Base-by-base conservation (phyloP, 1,140 invertebrate genomes). In the Anagrus nilaparvatae region DNA sequence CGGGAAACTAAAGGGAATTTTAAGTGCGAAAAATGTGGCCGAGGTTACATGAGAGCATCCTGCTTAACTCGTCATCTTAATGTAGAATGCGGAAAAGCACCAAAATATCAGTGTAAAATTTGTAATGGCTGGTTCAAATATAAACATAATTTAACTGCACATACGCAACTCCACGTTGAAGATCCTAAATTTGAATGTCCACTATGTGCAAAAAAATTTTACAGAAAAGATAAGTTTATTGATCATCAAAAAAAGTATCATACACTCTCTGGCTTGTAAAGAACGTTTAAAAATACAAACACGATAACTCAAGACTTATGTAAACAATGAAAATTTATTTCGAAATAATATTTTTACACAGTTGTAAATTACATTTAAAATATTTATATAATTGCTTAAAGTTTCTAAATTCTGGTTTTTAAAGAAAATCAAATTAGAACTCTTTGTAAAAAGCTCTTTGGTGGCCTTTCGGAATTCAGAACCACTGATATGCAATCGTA, bases 11-110 rank as follows among this genome's bases (percentile, higher is more conserved):
- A 53, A 34, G 54, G 55, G 35, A 51, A 49, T 13, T 61, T 58
- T 60, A 54, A 63, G 40, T 79, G 76, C 53, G 66, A 69, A 8
- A 73, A 70, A 30, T 76, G 75, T 53, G 60, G 59, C 42, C 73
- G 75, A 50, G 63, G 61, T 32, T 67, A 66, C 40, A 49, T 56
- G 35, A 54, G 65, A 36, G 37, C 55, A 0, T 58, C 63, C n/a
- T 60, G 60, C n/a, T 37, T 66, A 18, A 60, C 59, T 13, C 60
- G 65, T 0, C 65, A 66, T 46, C 58, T 64, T 45, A 56, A 50
- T 29, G 52, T 65, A 18, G 65, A 67, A 40, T 67, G 63, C 40
- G 62, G 63, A n/a, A 61, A 67, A 41, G 59, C 59, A 13, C 64
- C 64, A 1, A 55, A 65, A 35, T 65, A 60, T 43, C 56, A 58